phyloP scores from a whole-genome alignment of 2,888 invertebrate genomes.

The Autographa gamma region DNA sequence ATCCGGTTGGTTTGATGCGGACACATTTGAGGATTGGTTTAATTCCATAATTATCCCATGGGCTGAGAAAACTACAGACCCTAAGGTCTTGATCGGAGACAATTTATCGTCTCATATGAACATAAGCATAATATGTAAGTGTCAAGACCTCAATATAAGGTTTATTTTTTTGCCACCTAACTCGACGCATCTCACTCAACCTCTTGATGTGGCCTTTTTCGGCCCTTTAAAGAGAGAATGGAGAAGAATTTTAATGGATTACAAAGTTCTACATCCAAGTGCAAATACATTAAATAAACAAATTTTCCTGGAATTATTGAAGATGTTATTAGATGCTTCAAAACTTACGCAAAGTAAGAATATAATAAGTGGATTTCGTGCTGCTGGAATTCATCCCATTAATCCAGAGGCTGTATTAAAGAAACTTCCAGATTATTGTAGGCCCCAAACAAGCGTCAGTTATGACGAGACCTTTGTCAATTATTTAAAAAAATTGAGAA shows the following conservation, averaged over 20 bases:
- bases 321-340: conserved; percentile 24
- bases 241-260: conserved; percentile 43
- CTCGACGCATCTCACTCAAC: conserved; percentile 48
- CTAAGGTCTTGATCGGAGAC: too few species aligned
- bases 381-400: conserved; percentile 31
- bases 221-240: conserved; percentile 48
- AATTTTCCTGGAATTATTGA: conserved; percentile 43
- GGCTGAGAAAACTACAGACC: conserved; percentile 12
- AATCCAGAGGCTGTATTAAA: conserved; percentile 27
- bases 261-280: conserved; percentile 45
- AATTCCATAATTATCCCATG: conserved; percentile 23
- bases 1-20: conserved; percentile 40
- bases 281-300: conserved; percentile 47
- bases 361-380: conserved; percentile 44
- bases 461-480: conserved; percentile 34
- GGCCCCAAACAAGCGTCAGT: conserved; percentile 24
- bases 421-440: conserved; percentile 27
- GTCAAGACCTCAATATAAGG: conserved; percentile 25
- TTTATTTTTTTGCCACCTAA: conserved; percentile 46
- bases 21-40: conserved; percentile 42
- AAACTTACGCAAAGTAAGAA: conserved; percentile 29
- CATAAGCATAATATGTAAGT: conserved; percentile 34
- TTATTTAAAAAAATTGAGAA: conserved; percentile 30
- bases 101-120: too few species aligned
- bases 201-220: conserved; percentile 47